phyloP scores from a whole-genome alignment of 2,797 vertebrate species.

The Propithecus deckenii region DNA sequence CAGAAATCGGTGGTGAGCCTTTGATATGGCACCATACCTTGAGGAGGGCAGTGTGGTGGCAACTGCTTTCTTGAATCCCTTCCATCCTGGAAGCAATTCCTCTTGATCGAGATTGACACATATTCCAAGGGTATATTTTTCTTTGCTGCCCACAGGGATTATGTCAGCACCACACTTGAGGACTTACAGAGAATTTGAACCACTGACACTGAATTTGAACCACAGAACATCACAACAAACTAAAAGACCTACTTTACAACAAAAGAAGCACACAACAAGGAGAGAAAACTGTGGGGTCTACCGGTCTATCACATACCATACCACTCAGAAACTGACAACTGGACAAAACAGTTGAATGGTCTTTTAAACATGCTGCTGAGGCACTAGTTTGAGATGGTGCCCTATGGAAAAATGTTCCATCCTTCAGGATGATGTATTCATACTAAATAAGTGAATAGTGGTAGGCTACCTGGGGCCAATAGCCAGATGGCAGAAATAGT shows the following conservation, averaged over 20 bases:
- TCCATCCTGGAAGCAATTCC: background rate
- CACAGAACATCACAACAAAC: background rate
- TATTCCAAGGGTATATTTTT: background rate
- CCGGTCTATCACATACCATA: background rate
- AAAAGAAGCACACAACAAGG: background rate
- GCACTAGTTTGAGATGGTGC: background rate
- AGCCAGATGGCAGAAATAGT: background rate
- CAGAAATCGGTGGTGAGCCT: background rate
- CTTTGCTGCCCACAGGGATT: background rate
- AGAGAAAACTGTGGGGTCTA: background rate
- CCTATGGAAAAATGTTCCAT: background rate
- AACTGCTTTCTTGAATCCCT: background rate
- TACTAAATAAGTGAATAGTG: background rate
- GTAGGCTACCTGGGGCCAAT: background rate
- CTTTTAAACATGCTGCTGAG: background rate
- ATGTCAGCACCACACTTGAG: background rate
- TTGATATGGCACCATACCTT: background rate
- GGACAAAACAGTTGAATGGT: background rate
- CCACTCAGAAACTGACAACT: background rate
- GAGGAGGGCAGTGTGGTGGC: background rate
- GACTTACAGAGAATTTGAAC: background rate
- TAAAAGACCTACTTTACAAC: background rate
- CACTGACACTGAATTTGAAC: background rate
- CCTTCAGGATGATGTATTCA: background rate
- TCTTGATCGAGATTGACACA: background rate